Conservation (phyloP, 2,888 invertebrate genomes). For the Chrysolina haemoptera region DNA sequence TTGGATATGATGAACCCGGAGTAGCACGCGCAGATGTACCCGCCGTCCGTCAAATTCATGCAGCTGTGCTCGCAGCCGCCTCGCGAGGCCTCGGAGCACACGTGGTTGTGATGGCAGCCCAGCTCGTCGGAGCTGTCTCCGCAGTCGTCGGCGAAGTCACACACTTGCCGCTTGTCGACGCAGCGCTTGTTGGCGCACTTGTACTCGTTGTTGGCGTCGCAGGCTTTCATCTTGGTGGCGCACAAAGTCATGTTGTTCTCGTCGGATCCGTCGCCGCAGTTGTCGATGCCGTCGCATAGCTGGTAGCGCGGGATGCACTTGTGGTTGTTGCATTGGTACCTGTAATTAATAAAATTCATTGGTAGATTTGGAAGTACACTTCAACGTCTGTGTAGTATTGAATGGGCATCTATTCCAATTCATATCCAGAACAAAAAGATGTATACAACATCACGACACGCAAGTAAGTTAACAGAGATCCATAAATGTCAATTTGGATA, state of each 20-base stretch:
- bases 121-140: conserved; percentile 92
- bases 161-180: conserved; percentile 83
- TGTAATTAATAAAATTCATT: neutral
- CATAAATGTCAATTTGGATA: too few species aligned
- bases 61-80: conserved; percentile 96
- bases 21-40: conserved; percentile 93
- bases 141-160: conserved; percentile 93
- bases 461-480: too few species aligned
- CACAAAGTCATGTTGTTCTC: conserved; percentile 96
- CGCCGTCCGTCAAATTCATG: conserved; percentile 85
- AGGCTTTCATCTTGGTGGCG: conserved; percentile 81
- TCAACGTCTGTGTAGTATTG: too few species aligned
- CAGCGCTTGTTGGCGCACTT: conserved; percentile 92
- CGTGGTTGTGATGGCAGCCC: conserved; percentile 85
- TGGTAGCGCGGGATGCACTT: conserved; percentile 89
- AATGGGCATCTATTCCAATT: too few species aligned
- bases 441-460: too few species aligned
- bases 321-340: conserved; percentile 93
- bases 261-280: conserved; percentile 95
- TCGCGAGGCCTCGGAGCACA: conserved; percentile 73
- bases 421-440: too few species aligned
- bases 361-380: too few species aligned
- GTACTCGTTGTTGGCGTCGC: conserved; percentile 85
- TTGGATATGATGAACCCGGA: conserved; percentile 87
- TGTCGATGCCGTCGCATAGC: conserved; percentile 92